Evolutionary conservation across 2,113 vertebrate genomes (phyloP).

Genomic region (Paratilapia polleni): DNA sequence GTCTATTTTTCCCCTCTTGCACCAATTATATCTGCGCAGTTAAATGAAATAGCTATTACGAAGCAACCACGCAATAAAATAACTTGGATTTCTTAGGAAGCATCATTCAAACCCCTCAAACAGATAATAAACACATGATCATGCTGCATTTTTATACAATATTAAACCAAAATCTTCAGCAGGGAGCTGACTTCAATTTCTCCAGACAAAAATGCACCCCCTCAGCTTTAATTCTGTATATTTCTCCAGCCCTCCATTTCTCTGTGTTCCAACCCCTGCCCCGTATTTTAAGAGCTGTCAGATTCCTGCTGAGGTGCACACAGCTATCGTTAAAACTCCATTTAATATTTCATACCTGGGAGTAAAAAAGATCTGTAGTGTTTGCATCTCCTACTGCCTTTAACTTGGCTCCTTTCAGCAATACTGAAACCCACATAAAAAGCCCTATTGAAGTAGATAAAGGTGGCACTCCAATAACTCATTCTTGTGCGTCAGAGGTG

Average conservation of each 20-base stretch:
- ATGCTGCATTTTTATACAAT: background rate
- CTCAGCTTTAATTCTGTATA: constrained; percentile 33
- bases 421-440: constrained; percentile 21
- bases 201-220: background rate
- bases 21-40: constrained; percentile 44
- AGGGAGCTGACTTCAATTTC: constrained; percentile 25
- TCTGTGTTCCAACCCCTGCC: constrained; percentile 40
- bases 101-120: background rate
- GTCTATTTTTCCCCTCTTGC: background rate
- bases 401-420: constrained; percentile 32
- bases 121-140: constrained; percentile 16
- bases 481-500: background rate
- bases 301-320: constrained; percentile 51
- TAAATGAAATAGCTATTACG: constrained; percentile 43
- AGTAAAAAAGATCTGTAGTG: constrained; percentile 32
- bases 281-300: constrained; percentile 54
- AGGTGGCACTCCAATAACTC: constrained; percentile 37
- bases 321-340: constrained; percentile 39
- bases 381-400: constrained; percentile 34
- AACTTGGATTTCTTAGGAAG: background rate
- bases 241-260: constrained; percentile 19
- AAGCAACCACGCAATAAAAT: constrained; percentile 32
- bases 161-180: constrained; percentile 27
- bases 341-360: constrained; percentile 57
- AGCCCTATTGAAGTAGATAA: constrained; percentile 34